A percentile compares a stretch with the other conserved stretches of the same genome.
Evolutionary conservation across 2,888 invertebrate species (phyloP).

Genomic region (Orthosia gothica): DNA sequence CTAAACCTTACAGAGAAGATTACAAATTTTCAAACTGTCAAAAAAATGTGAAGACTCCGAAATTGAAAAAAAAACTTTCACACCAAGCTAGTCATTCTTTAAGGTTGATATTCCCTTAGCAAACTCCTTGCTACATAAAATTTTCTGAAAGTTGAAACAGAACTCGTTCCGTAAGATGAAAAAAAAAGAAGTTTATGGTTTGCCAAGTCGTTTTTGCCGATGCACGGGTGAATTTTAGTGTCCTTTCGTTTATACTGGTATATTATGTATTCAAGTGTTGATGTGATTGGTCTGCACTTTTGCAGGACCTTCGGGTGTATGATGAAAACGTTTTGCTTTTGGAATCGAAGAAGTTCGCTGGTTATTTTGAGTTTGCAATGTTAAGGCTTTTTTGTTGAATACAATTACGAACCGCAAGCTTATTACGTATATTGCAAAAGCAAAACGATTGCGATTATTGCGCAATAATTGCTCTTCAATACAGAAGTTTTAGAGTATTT

Average conservation of each 20-base stretch:
- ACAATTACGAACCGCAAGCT: too few relatives aligned
- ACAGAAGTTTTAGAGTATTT: too few relatives aligned
- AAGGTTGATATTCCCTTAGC: slow-evolving; percentile 27
- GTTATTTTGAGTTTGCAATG: background rate
- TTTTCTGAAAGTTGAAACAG: slow-evolving; percentile 13
- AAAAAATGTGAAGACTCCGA: background rate
- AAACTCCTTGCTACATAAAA: background rate
- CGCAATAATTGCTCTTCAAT: too few relatives aligned
- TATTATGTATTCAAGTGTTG: slow-evolving; percentile 5
- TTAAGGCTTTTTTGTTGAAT: too few relatives aligned
- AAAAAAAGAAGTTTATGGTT: slow-evolving; percentile 65
- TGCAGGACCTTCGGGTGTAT: background rate
- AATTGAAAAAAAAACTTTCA: background rate
- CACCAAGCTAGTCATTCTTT: fast-evolving
- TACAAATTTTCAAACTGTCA: background rate
- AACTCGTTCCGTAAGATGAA: slow-evolving; percentile 63
- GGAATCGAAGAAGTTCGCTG: background rate
- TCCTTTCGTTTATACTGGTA: slow-evolving; percentile 49
- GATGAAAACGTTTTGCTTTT: slow-evolving; percentile 8
- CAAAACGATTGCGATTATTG: too few relatives aligned
- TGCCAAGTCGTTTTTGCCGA: slow-evolving; percentile 55
- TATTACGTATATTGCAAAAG: too few relatives aligned
- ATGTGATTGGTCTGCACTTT: background rate
- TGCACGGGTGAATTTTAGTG: slow-evolving; percentile 36
- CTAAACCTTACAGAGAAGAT: background rate